phyloP scores from a whole-genome alignment of 2,797 vertebrate species.

The Buphagus erythrorhynchus region DNA sequence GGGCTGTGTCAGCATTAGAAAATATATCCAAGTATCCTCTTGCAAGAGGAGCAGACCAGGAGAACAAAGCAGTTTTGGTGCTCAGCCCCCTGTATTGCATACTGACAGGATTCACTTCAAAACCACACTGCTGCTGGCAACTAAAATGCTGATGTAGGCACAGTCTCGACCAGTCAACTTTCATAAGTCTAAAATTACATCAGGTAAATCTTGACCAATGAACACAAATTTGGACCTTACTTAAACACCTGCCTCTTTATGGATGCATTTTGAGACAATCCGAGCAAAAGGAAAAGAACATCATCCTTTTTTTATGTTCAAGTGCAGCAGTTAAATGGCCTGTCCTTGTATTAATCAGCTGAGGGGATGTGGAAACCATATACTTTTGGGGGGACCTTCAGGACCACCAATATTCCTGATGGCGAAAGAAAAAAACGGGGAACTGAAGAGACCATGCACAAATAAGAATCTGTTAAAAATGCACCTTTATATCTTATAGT shows the following conservation, averaged over 20 bases:
- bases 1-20: neutral
- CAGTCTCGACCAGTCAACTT: neutral
- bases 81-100: neutral
- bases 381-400: neutral
- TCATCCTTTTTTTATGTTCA: neutral
- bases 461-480: neutral
- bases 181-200: neutral
- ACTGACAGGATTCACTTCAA: neutral
- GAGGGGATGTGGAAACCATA: neutral
- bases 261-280: neutral
- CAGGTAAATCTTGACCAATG: neutral
- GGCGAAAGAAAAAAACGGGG: neutral
- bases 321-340: neutral
- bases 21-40: neutral
- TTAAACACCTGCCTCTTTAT: neutral
- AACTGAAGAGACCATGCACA: neutral
- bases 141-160: neutral
- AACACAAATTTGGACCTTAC: neutral
- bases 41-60: neutral
- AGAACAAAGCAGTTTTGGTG: neutral
- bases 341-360: neutral
- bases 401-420: neutral
- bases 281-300: neutral
- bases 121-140: neutral
- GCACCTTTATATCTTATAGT: neutral